Conservation (phyloP, 2,797 vertebrate species). For the Chrosomus eos region DNA sequence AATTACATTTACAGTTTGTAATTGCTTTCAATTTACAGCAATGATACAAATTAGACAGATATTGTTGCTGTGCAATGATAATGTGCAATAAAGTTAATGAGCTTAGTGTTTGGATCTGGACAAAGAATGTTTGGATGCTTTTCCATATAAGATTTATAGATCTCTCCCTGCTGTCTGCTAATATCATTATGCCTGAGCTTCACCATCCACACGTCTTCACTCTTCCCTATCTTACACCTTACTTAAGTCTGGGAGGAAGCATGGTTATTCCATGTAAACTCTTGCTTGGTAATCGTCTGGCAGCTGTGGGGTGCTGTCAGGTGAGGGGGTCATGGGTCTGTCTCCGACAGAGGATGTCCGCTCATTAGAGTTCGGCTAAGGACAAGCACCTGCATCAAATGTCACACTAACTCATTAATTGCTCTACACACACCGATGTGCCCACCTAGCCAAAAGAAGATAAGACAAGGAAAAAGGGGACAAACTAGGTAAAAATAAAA, state of each 20-base stretch:
- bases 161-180: not conserved
- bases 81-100: constrained; percentile 32
- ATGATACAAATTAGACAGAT: constrained; percentile 33
- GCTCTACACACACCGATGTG: not conserved
- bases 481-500: not conserved
- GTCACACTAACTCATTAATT: constrained; percentile 30
- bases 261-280: not conserved
- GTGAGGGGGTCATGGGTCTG: constrained; percentile 5
- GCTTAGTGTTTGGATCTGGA: constrained; percentile 38
- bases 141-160: constrained; percentile 2
- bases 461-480: not conserved
- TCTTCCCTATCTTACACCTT: not conserved
- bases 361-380: constrained; percentile 19
- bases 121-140: not conserved
- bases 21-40: constrained; percentile 46
- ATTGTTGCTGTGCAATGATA: constrained; percentile 29
- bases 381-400: constrained; percentile 33
- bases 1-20: constrained; percentile 44
- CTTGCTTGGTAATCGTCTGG: not conserved
- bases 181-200: not conserved
- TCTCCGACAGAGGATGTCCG: not conserved
- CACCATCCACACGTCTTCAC: not conserved
- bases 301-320: constrained; percentile 15
- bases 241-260: not conserved
- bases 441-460: not conserved